These are phyloP conservation scores for Microctenopoma steveboyesi DNA, from an alignment of 2,797 vertebrate genomes.

Conservation along the genomic window DNA sequence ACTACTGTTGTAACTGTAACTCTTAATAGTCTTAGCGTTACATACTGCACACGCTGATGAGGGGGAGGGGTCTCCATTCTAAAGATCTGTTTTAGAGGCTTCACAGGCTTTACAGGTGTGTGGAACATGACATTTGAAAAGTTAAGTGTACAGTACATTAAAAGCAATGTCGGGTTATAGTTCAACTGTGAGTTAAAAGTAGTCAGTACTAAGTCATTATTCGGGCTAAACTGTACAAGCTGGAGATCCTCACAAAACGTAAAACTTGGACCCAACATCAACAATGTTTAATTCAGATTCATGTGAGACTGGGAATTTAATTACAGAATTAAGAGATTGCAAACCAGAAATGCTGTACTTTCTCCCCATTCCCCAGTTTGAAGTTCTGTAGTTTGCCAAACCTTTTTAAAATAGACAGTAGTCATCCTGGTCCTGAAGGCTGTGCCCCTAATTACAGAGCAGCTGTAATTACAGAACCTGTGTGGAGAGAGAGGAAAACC, in stretches of 20 bases:
- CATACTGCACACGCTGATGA: conserved; percentile 5
- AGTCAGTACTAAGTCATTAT: background rate
- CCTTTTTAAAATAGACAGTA: conserved; percentile 79
- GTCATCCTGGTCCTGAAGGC: conserved; percentile 81
- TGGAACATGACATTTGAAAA: conserved; percentile 24
- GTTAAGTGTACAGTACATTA: background rate
- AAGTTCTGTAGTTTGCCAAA: conserved; percentile 67
- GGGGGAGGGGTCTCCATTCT: background rate
- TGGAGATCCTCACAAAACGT: too few species aligned
- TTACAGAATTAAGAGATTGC: conserved; percentile 18
- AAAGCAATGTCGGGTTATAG: background rate
- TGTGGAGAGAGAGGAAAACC: conserved; percentile 68
- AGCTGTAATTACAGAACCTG: conserved; percentile 85
- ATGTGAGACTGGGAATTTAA: conserved; percentile 27
- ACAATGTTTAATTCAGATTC: background rate
- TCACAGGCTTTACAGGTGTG: conserved; percentile 20
- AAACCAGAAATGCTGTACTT: conserved; percentile 61
- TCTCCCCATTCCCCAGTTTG: conserved; percentile 64
- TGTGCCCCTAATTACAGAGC: conserved; percentile 86
- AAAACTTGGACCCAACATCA: too few species aligned
- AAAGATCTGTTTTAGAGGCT: background rate
- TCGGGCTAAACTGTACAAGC: too few species aligned
- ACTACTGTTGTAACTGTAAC: too few species aligned
- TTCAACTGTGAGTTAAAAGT: background rate
- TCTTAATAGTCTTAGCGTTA: background rate